Conservation (phyloP, 2,888 invertebrate genomes). For the Agonopterix subpropinquella region DNA sequence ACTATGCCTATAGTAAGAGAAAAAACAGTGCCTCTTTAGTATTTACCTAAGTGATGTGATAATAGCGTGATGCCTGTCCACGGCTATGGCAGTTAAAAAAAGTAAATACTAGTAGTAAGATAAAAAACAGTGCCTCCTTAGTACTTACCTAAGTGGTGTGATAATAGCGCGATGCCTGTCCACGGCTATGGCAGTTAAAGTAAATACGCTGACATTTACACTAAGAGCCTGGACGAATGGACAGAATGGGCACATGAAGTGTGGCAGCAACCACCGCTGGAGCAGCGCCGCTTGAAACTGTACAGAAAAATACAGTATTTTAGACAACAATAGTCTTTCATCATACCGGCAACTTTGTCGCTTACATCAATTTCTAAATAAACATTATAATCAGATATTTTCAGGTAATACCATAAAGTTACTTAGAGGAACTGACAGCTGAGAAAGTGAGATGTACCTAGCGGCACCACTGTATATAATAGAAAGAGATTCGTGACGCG, state of each 20-base stretch:
- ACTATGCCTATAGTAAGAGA: slow-evolving; percentile 60
- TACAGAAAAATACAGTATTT: slow-evolving; percentile 12
- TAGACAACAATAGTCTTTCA: not conserved
- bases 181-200: slow-evolving; percentile 89
- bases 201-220: slow-evolving; percentile 93
- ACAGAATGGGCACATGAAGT: slow-evolving; percentile 92
- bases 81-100: slow-evolving; percentile 90
- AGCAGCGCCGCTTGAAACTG: slow-evolving; percentile 92
- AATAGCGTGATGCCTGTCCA: slow-evolving; percentile 89
- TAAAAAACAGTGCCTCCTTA: not conserved
- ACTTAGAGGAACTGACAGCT: no score
- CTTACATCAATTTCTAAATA: no score
- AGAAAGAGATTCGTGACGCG: no score
- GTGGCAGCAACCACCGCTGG: slow-evolving; percentile 90
- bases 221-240: slow-evolving; percentile 91
- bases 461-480: no score
- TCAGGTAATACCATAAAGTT: slow-evolving; percentile 13
- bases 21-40: not conserved
- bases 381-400: not conserved
- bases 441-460: no score
- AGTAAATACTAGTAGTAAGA: slow-evolving; percentile 80
- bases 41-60: slow-evolving; percentile 83
- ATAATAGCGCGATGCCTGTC: slow-evolving; percentile 89
- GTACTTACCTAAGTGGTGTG: slow-evolving; percentile 80
- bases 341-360: no score